These are phyloP conservation scores for Drosophila willistoni DNA, from an alignment of 1,140 invertebrate genomes.

Conservation along the genomic window DNA sequence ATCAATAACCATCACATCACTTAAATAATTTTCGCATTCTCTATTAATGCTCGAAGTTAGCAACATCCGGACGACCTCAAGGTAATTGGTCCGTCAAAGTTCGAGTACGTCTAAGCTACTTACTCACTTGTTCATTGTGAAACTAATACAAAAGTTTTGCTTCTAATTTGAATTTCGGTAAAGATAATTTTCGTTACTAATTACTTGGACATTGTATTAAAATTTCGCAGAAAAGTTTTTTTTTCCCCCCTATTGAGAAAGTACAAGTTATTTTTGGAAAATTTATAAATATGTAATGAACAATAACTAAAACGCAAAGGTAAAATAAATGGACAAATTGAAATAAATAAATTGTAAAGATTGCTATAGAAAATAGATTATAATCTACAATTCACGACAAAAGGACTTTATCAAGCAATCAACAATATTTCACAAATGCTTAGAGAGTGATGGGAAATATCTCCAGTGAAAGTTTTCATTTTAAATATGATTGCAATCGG, in stretches of 20 bases:
- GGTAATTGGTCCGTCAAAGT: slow-evolving; percentile 14
- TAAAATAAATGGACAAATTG: background rate
- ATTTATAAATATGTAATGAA: background rate
- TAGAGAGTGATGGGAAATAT: too few relatives aligned
- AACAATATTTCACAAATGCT: too few relatives aligned
- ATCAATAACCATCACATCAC: slow-evolving; percentile 9
- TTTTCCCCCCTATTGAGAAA: background rate
- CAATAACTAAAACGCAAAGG: background rate
- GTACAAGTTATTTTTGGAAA: background rate
- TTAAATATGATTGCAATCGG: too few relatives aligned
- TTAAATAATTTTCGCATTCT: slow-evolving; percentile 17
- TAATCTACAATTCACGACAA: too few relatives aligned
- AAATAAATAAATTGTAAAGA: too few relatives aligned
- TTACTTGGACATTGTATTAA: slow-evolving; percentile 7
- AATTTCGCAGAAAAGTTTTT: background rate
- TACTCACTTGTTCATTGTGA: slow-evolving; percentile 12
- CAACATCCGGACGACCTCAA: slow-evolving; percentile 5
- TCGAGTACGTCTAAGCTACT: slow-evolving; percentile 16
- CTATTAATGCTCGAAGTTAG: slow-evolving; percentile 10
- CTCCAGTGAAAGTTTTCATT: too few relatives aligned
- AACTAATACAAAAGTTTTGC: slow-evolving; percentile 15
- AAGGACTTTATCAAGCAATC: too few relatives aligned
- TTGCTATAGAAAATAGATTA: too few relatives aligned
- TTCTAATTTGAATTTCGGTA: slow-evolving; percentile 1
- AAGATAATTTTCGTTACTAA: background rate